Evolutionary conservation across 2,113 vertebrate genomes (phyloP).

Genomic region (Malaclemys terrapin): DNA sequence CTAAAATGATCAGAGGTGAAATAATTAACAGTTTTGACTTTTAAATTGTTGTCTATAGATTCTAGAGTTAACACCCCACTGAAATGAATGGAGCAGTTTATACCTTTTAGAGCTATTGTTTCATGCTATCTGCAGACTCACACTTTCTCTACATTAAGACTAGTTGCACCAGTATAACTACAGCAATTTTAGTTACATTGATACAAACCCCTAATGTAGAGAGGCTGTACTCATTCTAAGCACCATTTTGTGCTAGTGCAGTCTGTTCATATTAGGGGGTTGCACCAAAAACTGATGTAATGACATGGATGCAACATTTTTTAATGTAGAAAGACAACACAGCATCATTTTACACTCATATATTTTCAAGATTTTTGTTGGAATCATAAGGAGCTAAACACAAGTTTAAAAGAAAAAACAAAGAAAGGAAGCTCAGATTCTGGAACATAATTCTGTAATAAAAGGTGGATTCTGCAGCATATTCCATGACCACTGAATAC

Average conservation of each 20-base stretch:
- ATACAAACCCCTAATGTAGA: conserved; percentile 57
- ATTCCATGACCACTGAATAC: not conserved
- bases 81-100: conserved; percentile 61
- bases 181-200: conserved; percentile 66
- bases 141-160: conserved; percentile 62
- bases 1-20: conserved; percentile 35
- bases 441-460: not conserved
- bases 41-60: conserved; percentile 44
- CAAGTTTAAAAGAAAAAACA: not conserved
- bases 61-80: conserved; percentile 35
- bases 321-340: not conserved
- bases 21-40: conserved; percentile 63
- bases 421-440: not conserved
- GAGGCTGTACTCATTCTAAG: conserved; percentile 23
- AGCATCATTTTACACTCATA: not conserved
- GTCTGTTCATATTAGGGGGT: conserved; percentile 27
- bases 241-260: conserved; percentile 36
- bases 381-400: not conserved
- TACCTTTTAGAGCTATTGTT: conserved; percentile 58
- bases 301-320: conserved; percentile 43
- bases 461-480: not conserved
- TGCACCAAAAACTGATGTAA: conserved; percentile 51
- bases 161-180: conserved; percentile 57
- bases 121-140: conserved; percentile 44
- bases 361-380: not conserved